Base-by-base conservation (phyloP, 1,140 invertebrate species). In the Drosophila athabasca region DNA sequence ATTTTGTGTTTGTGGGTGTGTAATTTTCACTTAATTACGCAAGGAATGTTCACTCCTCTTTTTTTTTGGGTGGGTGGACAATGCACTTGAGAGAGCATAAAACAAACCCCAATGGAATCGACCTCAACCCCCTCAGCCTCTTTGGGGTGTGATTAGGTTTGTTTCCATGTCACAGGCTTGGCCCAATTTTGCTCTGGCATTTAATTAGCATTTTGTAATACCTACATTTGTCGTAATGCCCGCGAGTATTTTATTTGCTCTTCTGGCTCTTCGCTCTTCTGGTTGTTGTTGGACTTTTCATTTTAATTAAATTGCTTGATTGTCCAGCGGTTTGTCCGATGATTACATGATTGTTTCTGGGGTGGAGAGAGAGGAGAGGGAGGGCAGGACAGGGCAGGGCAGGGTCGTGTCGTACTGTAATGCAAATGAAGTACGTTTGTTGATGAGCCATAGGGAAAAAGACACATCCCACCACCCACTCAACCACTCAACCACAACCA, bases 121-220 rank as follows among this genome's bases (percentile, higher is more conserved):
- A 6, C 5, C 43, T 9, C 15, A 31, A 15, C 8, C 31, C 7
- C 55, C 41, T n/a, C 35, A 39, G 22, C 43, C 44, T 41, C 46
- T 49, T 74, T 49, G 48, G 74, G 69, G 74, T 78, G 82, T 70
- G 82, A 87, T 88, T 85, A 85, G 79, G 57, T 78, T 53, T 61
- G 72, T 76, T 81, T 57, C 52, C 78, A 78, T 66, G 74, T 60
- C 57, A 58, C 51, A 77, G 82, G 78, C 78, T 88, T 85, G 83
- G 62, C 82, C 81, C 82, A 85, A 81, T 85, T 85, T 61, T 53
- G 17, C 39, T 64, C 69, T 77, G 59, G 66, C 75, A 85, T 88
- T 85, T 88, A 88, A 85, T 85, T 85, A 85, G 79, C 82, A 88
- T 82, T 87, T 85, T 82, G 82, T 85, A 85, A 88, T 82, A 82